These are phyloP conservation scores for Thunnus albacares DNA, from an alignment of 2,797 vertebrate genomes.

Conservation along the genomic window DNA sequence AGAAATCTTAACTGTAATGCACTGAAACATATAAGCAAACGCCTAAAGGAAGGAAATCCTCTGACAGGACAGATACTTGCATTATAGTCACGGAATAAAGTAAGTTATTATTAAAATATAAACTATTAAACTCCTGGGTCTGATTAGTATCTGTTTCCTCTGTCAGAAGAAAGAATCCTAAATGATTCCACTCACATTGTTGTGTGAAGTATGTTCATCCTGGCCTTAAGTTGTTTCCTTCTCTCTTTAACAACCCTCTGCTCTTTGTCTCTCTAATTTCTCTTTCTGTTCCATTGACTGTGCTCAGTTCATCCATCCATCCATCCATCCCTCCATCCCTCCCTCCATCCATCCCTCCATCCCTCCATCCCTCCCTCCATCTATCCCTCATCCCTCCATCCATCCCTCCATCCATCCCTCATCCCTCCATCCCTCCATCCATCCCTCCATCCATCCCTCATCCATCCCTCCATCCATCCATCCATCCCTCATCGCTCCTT, in stretches of 20 bases:
- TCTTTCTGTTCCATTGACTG: too few species aligned
- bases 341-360: too few species aligned
- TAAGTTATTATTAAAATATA: constrained; percentile 3
- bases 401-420: not conserved
- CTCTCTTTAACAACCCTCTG: too few species aligned
- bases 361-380: too few species aligned
- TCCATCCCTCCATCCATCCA: too few species aligned
- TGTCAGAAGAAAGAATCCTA: constrained; percentile 60
- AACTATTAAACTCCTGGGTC: constrained; percentile 25
- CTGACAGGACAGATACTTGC: constrained; percentile 90
- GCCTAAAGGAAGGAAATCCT: constrained; percentile 76
- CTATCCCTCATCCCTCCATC: too few species aligned
- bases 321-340: not conserved
- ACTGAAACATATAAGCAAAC: constrained; percentile 2
- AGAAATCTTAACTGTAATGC: not conserved
- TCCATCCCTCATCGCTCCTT: too few species aligned
- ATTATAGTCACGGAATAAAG: constrained; percentile 48
- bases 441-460: not conserved
- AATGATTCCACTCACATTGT: constrained; percentile 11
- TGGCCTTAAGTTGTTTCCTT: too few species aligned
- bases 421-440: too few species aligned
- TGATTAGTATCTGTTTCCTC: constrained; percentile 61
- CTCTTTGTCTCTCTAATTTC: too few species aligned
- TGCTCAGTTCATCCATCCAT: not conserved
- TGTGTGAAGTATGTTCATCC: too few species aligned